Conservation (phyloP, 2,113 vertebrate species). For the Columba livia region DNA sequence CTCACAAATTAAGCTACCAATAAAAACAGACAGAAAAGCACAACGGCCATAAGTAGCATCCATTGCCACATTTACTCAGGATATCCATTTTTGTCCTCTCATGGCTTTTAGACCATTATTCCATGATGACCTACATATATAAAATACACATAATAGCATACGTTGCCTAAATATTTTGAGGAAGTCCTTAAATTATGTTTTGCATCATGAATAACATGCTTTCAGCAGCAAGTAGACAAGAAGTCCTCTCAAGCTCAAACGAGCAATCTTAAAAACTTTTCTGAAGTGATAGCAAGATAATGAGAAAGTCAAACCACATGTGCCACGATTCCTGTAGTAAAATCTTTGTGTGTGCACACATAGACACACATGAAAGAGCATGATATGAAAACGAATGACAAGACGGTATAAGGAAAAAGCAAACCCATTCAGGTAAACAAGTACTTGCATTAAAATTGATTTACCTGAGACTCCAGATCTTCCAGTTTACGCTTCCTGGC, state of each 20-base stretch:
- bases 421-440: not conserved
- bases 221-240: not conserved
- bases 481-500: slow-evolving; percentile 84
- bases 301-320: fast-evolving
- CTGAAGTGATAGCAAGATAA: not conserved
- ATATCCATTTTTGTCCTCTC: not conserved
- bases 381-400: not conserved
- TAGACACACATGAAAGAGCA: fast-evolving
- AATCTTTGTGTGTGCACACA: not conserved
- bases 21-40: not conserved
- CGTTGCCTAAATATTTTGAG: not conserved
- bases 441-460: not conserved
- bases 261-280: not conserved
- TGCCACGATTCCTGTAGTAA: not conserved
- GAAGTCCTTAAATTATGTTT: not conserved
- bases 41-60: not conserved
- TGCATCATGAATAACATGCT: not conserved
- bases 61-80: not conserved
- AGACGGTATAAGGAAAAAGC: not conserved
- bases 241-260: not conserved
- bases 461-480: slow-evolving; percentile 88
- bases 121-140: not conserved
- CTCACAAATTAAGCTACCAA: not conserved
- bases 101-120: not conserved
- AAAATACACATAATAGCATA: not conserved